A percentile compares a stretch with the other conserved stretches of the same genome.
These are phyloP conservation scores for Clarias laeviceps DNA, from an alignment of 2,797 vertebrate species.

Conservation along the genomic window DNA sequence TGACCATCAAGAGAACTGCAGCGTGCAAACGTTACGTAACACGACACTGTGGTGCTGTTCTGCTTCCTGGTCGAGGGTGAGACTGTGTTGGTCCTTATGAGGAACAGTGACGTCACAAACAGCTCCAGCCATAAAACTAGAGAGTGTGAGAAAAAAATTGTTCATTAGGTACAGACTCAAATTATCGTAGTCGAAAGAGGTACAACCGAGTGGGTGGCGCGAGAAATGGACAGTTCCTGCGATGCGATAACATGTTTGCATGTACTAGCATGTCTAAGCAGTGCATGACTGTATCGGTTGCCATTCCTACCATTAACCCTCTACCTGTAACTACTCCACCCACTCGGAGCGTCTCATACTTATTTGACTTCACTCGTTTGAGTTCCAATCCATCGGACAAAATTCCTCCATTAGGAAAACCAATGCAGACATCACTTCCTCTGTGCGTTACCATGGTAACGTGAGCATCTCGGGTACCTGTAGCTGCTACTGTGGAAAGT, in stretches of 20 bases:
- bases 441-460: too few relatives aligned
- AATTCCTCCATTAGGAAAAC: too few relatives aligned
- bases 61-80: background rate
- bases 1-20: slow-evolving; percentile 11
- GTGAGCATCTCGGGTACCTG: too few relatives aligned
- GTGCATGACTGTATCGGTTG: background rate
- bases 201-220: background rate
- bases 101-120: background rate
- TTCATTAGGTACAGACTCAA: background rate
- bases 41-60: background rate
- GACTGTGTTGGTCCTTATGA: background rate
- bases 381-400: too few relatives aligned
- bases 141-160: background rate
- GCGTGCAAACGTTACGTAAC: background rate
- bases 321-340: background rate
- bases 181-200: background rate
- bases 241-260: background rate
- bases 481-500: too few relatives aligned
- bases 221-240: too few relatives aligned
- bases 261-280: background rate
- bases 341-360: too few relatives aligned
- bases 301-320: background rate
- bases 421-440: too few relatives aligned
- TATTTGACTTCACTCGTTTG: too few relatives aligned
- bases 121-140: background rate